A percentile compares a stretch with the other conserved stretches of the same genome.
phyloP scores from a whole-genome alignment of 2,797 vertebrate genomes.

The Argya squamiceps region DNA sequence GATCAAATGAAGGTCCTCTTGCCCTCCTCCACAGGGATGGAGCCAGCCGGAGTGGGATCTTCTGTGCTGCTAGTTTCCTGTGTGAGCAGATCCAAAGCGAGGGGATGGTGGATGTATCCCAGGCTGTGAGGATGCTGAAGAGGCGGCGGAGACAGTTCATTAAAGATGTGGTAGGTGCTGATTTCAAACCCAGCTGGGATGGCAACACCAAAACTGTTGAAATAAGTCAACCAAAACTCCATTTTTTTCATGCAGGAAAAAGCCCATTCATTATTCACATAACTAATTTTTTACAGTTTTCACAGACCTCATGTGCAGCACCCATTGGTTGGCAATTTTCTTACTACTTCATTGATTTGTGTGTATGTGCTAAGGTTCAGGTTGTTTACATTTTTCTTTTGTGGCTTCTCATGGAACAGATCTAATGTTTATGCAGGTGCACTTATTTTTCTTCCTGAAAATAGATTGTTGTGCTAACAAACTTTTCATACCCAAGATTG shows the following conservation, averaged over 20 bases:
- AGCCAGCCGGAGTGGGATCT: conserved; percentile 58
- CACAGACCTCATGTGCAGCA: neutral
- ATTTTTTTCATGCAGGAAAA: neutral
- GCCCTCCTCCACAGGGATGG: conserved; percentile 6
- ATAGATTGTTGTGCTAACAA: neutral
- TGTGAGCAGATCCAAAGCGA: conserved; percentile 66
- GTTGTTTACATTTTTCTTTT: neutral
- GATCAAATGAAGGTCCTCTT: neutral
- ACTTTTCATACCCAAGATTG: neutral
- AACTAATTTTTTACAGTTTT: neutral
- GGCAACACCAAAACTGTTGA: neutral
- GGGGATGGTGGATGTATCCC: conserved; percentile 63
- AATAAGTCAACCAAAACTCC: neutral
- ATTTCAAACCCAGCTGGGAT: neutral
- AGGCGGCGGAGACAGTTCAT: conserved; percentile 38
- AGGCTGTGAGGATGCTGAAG: conserved; percentile 57
- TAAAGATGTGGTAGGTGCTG: conserved; percentile 49
- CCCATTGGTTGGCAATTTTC: neutral
- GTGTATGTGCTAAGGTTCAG: neutral
- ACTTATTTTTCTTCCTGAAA: neutral
- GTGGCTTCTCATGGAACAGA: neutral
- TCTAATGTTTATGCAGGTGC: neutral
- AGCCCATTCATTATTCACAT: neutral
- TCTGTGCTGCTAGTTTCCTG: conserved; percentile 58
- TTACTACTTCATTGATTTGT: neutral